Base-by-base conservation (phyloP, 64 coral and sea anemone species). In the Montipora foliosa region DNA sequence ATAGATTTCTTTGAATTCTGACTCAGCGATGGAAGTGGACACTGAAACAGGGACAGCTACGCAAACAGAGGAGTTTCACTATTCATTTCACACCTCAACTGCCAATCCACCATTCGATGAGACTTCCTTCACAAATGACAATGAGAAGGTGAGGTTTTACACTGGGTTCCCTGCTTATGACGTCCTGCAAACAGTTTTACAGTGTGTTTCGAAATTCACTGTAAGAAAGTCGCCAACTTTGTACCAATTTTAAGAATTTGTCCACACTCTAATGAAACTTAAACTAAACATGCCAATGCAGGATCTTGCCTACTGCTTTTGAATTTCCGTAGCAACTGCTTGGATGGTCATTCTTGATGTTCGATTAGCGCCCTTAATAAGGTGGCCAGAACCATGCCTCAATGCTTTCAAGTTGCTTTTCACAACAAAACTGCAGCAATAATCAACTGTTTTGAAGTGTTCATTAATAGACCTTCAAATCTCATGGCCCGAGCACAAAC, bases 221-320 rank as follows among this genome's bases (percentile, higher is more conserved):
- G 21, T 22, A 22, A 25, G 45, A 7, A 50, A 79, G 13, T 22
- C 77, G 3, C 16, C 46, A 55, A 79, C 25, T 79, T 55, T 79
- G 77, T 47, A 25, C 5, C 47, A 48, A 48, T 79, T 79, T 79
- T 46, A 79, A 79, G 77, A 79, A 79, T 79, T 79, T 79, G 77
- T 25, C 12, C 6, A 52, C 25, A 79, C 45, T 15, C 11, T 79
- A 15, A 79, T 79, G 2, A 50, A 79, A 45, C 24, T 79, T 14
- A 79, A 79, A n/a, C 44, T 79, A 16, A 25, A 79, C 77, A 46
- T 79, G 77, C 77, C 77, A 79, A 17, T 79, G 29, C 17, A 79
- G 46, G 77, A 79, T 24, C 45, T 79, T 16, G 77, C 77, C 8
- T 79, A 49, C 45, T 44, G 77, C 22, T 79, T 79, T 47, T 16